A percentile compares a stretch with the other conserved stretches of the same genome.
Evolutionary conservation across 2,888 invertebrate genomes (phyloP).

Genomic region (Colostygia pectinataria): DNA sequence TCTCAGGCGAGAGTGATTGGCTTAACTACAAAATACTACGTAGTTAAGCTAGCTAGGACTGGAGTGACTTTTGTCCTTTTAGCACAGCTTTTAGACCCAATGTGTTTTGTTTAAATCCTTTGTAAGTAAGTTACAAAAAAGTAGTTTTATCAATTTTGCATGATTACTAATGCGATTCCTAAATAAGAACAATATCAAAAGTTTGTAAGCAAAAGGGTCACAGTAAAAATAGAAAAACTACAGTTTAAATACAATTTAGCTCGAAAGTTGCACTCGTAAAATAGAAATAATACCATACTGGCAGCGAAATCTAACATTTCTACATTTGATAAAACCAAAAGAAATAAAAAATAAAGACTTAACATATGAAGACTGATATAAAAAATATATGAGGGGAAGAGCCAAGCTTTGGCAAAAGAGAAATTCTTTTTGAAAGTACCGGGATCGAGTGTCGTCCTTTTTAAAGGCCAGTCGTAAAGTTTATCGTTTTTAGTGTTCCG

Average conservation of each 20-base stretch:
- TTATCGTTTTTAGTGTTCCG: constrained; percentile 70
- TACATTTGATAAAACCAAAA: constrained; percentile 26
- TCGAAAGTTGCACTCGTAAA: constrained; percentile 12
- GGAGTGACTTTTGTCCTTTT: too few relatives aligned
- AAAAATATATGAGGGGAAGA: constrained; percentile 43
- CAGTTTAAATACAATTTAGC: constrained; percentile 11
- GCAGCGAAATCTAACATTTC: constrained; percentile 18
- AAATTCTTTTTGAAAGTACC: constrained; percentile 71
- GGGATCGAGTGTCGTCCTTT: constrained; percentile 68
- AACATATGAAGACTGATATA: constrained; percentile 34
- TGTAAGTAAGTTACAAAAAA: too few relatives aligned
- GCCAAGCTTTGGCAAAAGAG: constrained; percentile 57
- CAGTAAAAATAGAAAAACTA: too few relatives aligned
- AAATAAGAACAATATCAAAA: too few relatives aligned
- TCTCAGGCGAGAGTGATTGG: too few relatives aligned
- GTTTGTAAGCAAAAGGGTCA: too few relatives aligned
- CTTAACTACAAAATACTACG: too few relatives aligned
- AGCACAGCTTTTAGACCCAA: too few relatives aligned
- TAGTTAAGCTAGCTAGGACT: too few relatives aligned
- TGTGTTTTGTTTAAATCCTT: too few relatives aligned
- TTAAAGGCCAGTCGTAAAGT: constrained; percentile 70
- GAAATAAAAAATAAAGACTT: constrained; percentile 28
- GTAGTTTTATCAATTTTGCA: too few relatives aligned
- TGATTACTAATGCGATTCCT: too few relatives aligned
- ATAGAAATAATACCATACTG: constrained; percentile 14